A percentile compares a stretch with the other conserved stretches of the same genome.
phyloP scores from a whole-genome alignment of 23 tunicate genomes.

The Oikopleura dioica region DNA sequence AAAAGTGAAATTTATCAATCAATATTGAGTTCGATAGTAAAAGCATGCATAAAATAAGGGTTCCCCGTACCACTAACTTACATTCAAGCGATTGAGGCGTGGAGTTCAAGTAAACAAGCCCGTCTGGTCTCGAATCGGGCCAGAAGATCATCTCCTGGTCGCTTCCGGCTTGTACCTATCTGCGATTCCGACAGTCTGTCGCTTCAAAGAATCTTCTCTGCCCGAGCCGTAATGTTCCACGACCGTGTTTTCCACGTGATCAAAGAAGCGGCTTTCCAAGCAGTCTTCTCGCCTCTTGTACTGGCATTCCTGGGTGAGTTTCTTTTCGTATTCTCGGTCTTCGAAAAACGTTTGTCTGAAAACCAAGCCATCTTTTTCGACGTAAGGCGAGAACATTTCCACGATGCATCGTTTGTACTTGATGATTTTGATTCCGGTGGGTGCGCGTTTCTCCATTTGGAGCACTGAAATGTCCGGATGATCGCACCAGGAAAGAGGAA shows the following conservation, averaged over 20 bases:
- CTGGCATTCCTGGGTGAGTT: neutral
- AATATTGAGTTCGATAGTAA: too few relatives aligned
- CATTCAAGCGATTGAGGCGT: too few relatives aligned
- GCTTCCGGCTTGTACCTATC: conserved; percentile 29
- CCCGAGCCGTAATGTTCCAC: conserved; percentile 62
- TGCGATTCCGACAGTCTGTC: conserved; percentile 40
- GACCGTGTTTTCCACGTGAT: too few relatives aligned
- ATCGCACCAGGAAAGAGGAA: neutral
- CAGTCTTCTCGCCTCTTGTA: neutral
- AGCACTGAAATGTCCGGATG: neutral
- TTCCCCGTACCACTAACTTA: too few relatives aligned
- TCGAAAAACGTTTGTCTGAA: conserved; percentile 30
- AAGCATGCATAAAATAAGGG: too few relatives aligned
- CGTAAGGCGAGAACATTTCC: conserved; percentile 54
- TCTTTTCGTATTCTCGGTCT: conserved; percentile 19
- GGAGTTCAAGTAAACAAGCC: neutral
- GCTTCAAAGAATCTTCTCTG: conserved; percentile 27
- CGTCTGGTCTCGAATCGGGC: conserved; percentile 37
- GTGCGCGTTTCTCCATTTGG: conserved; percentile 26
- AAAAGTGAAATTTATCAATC: too few relatives aligned
- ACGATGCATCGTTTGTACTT: conserved; percentile 46
- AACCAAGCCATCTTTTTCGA: conserved; percentile 66
- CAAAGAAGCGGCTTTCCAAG: neutral
- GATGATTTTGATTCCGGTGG: conserved; percentile 61
- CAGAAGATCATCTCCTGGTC: conserved; percentile 59